A percentile compares a stretch with the other conserved stretches of the same genome.
Evolutionary conservation across 2,888 invertebrate species (phyloP).

Genomic region (Caenorhabditis drosophilae): DNA sequence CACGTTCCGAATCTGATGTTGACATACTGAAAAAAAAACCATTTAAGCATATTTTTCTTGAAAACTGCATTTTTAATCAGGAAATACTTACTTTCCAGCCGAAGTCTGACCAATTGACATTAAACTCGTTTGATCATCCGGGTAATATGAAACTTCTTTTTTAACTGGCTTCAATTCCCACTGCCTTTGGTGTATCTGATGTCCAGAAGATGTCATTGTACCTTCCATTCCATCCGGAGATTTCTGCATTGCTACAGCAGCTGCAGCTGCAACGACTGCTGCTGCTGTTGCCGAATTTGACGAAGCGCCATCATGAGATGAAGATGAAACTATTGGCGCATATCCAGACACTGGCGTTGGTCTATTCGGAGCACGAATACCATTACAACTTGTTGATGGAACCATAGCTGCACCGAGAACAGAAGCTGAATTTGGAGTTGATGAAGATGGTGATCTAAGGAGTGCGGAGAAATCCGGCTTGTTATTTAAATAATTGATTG

Average conservation of each 20-base stretch:
- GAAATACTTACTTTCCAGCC: not conserved
- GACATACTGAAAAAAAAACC: conserved; percentile 19
- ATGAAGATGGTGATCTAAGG: conserved; percentile 45
- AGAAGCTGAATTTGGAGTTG: conserved; percentile 55
- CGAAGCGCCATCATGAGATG: not conserved
- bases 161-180: conserved; percentile 22
- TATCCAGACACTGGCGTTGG: too few relatives aligned
- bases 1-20: conserved; percentile 30
- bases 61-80: not conserved
- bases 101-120: not conserved
- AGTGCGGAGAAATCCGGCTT: conserved; percentile 41
- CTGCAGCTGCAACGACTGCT: conserved; percentile 1
- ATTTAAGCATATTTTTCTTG: not conserved
- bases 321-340: conserved; percentile 23
- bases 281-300: not conserved
- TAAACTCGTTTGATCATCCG: conserved; percentile 8
- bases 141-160: conserved; percentile 26
- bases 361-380: conserved; percentile 32
- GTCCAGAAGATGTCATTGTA: not conserved
- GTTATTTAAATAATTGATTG: conserved; percentile 48
- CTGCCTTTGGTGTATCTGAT: too few relatives aligned
- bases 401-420: conserved; percentile 37
- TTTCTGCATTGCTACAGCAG: conserved; percentile 12
- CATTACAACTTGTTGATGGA: conserved; percentile 37
- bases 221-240: conserved; percentile 11